Conservation (phyloP, 2,888 invertebrate genomes). For the Limenitis camilla region DNA sequence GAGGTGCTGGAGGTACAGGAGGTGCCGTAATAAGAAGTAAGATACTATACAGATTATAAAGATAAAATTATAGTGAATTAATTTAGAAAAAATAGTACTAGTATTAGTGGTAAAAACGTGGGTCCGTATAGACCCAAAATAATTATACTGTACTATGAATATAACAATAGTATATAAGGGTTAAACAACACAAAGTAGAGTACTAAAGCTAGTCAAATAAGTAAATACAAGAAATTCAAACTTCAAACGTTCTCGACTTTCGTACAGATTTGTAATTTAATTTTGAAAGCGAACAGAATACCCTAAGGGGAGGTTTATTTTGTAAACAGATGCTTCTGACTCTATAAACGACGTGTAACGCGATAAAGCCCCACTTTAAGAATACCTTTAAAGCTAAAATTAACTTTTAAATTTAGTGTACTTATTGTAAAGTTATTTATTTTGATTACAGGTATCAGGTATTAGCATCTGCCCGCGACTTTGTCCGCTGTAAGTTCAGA, state of each 20-base stretch:
- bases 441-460: no score
- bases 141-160: no score
- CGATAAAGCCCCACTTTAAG: neutral
- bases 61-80: no score
- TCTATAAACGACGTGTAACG: slow-evolving; percentile 5
- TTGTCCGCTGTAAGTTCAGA: no score
- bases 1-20: no score
- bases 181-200: neutral
- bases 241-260: neutral
- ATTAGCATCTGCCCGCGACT: no score
- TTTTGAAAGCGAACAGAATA: slow-evolving; percentile 1
- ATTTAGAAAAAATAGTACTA: no score
- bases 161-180: neutral
- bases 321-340: slow-evolving; percentile 7
- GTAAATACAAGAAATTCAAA: neutral
- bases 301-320: slow-evolving; percentile 6
- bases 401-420: neutral
- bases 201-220: neutral
- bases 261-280: slow-evolving; percentile 3
- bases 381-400: neutral
- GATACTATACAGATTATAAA: no score
- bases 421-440: no score
- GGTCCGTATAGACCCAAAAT: no score
- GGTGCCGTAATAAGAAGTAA: no score
- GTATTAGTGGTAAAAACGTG: no score